These are phyloP conservation scores for Scelioninae gen. 2 DNA, from an alignment of 2,888 invertebrate species.

Conservation along the genomic window DNA sequence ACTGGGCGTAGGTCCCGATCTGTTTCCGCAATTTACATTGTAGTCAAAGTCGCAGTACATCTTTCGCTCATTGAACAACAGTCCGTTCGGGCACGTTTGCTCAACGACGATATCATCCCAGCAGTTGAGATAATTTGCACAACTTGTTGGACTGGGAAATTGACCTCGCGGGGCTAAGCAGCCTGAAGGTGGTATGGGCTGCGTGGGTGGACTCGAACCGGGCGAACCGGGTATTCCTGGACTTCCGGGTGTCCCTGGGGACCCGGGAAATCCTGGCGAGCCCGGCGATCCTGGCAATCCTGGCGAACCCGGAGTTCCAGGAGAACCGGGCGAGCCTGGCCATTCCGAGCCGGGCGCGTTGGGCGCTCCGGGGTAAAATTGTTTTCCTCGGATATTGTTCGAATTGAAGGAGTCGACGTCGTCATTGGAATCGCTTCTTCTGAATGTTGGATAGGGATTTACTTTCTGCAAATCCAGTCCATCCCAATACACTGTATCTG, in stretches of 20 bases:
- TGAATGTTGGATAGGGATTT: slow-evolving; percentile 60
- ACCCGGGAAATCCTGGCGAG: slow-evolving; percentile 57
- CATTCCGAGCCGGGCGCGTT: slow-evolving; percentile 35
- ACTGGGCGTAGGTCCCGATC: slow-evolving; percentile 74
- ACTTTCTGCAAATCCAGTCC: slow-evolving; percentile 67
- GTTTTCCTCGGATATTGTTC: slow-evolving; percentile 48
- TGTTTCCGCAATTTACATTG: slow-evolving; percentile 80
- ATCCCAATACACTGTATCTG: slow-evolving; percentile 64
- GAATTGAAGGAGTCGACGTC: slow-evolving; percentile 38
- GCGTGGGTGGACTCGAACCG: slow-evolving; percentile 50
- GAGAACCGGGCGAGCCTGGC: slow-evolving; percentile 61
- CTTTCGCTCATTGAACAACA: slow-evolving; percentile 79
- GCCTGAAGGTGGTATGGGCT: slow-evolving; percentile 54
- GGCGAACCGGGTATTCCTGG: slow-evolving; percentile 56
- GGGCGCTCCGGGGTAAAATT: slow-evolving; percentile 65
- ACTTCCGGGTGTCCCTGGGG: slow-evolving; percentile 59
- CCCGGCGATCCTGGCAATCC: slow-evolving; percentile 34
- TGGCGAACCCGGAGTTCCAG: slow-evolving; percentile 58
- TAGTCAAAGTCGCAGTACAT: slow-evolving; percentile 81
- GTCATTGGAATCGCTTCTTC: slow-evolving; percentile 55
- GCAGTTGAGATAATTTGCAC: slow-evolving; percentile 82
- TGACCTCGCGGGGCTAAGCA: slow-evolving; percentile 77
- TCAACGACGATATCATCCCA: slow-evolving; percentile 83
- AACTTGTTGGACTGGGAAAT: slow-evolving; percentile 79
- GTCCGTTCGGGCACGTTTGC: slow-evolving; percentile 80